Evolutionary conservation across 2,113 vertebrate genomes (phyloP).

Genomic region (Tricholaema leucomelas): DNA sequence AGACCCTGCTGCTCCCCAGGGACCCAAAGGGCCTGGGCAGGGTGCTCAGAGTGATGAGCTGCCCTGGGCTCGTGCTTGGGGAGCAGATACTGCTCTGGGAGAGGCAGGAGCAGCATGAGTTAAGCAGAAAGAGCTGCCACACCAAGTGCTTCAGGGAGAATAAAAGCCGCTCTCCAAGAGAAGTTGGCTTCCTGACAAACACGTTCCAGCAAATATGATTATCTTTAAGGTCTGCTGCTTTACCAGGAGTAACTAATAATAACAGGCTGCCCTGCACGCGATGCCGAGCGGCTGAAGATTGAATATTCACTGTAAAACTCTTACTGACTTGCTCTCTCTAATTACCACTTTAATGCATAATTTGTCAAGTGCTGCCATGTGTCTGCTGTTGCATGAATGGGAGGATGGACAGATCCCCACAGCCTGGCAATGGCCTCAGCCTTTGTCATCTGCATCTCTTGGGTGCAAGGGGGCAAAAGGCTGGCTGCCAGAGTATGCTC

Average conservation of each 20-base stretch:
- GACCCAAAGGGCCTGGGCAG: fast-evolving
- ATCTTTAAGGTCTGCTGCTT: constrained; percentile 47
- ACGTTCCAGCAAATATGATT: constrained; percentile 34
- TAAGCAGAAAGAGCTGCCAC: neutral
- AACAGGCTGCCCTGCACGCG: neutral
- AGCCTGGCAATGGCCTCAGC: fast-evolving
- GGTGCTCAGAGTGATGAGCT: fast-evolving
- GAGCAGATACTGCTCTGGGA: fast-evolving
- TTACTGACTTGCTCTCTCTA: neutral
- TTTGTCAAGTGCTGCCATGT: neutral
- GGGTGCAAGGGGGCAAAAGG: fast-evolving
- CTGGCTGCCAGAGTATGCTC: fast-evolving
- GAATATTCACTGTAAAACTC: neutral
- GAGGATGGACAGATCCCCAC: neutral
- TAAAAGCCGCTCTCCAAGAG: neutral
- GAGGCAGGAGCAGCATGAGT: neutral
- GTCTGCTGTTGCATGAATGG: neutral
- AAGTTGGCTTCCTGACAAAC: constrained; percentile 60
- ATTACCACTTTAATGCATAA: neutral
- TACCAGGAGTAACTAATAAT: constrained; percentile 39
- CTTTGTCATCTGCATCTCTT: neutral
- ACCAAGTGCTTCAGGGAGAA: neutral
- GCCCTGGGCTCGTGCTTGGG: fast-evolving
- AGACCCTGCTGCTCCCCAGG: neutral
- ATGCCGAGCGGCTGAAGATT: neutral